A percentile compares a stretch with the other conserved stretches of the same genome.
Conservation (phyloP, 2,113 vertebrate species). For the Cryptomyrus ogoouensis region DNA sequence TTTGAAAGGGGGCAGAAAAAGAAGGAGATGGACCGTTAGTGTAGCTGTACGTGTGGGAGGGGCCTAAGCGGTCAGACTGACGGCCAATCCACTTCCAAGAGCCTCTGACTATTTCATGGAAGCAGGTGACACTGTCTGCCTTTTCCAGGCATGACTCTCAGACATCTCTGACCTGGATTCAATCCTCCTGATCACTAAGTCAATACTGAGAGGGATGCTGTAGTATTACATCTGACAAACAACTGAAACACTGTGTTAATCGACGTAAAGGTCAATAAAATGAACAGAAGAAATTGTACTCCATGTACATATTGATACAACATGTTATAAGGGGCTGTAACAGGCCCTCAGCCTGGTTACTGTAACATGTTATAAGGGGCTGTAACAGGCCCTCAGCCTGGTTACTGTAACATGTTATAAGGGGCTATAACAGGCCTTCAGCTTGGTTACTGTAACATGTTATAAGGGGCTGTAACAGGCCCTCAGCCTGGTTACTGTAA, state of each 20-base stretch:
- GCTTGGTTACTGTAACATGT: too few species aligned
- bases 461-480: too few species aligned
- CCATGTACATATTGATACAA: not conserved
- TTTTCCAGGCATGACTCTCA: not conserved
- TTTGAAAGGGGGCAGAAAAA: conserved; percentile 68
- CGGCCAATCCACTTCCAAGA: not conserved
- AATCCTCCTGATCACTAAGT: not conserved
- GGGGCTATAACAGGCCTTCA: too few species aligned
- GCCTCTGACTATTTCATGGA: not conserved
- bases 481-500: too few species aligned
- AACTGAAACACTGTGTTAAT: not conserved
- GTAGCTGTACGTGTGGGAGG: conserved; percentile 61
- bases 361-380: too few species aligned
- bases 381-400: too few species aligned
- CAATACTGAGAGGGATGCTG: not conserved
- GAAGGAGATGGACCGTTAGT: conserved; percentile 64
- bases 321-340: not conserved
- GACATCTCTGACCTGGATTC: not conserved
- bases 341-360: not conserved
- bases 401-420: too few species aligned
- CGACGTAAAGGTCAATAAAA: not conserved
- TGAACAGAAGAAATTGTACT: too few species aligned
- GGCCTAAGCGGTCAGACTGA: conserved; percentile 26
- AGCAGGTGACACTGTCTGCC: not conserved
- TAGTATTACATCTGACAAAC: not conserved